Percentiles rank a stretch among this genome's conserved stretches.
These are phyloP conservation scores for Acanthosepion pharaonis DNA, from an alignment of 2,888 invertebrate genomes.

Conservation along the genomic window DNA sequence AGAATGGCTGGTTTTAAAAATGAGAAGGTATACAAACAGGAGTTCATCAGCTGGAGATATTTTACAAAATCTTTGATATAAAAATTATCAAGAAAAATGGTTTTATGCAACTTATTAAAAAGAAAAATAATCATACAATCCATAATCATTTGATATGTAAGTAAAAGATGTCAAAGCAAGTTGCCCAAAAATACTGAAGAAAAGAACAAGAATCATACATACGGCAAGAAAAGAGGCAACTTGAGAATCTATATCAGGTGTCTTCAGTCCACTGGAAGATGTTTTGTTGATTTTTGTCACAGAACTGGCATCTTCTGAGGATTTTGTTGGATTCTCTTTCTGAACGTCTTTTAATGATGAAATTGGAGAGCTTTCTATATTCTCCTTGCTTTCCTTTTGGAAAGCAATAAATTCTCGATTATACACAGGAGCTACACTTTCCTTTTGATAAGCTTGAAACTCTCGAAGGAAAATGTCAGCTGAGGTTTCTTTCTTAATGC, in stretches of 20 bases:
- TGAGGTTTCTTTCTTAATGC: slow-evolving; percentile 11
- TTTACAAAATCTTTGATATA: no score
- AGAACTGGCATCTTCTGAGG: background rate
- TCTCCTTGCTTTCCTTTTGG: slow-evolving; percentile 38
- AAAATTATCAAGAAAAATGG: no score
- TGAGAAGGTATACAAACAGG: no score
- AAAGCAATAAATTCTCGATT: slow-evolving; percentile 44
- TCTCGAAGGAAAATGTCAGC: slow-evolving; percentile 40
- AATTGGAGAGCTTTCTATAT: background rate
- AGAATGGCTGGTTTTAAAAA: no score
- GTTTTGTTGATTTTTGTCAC: background rate
- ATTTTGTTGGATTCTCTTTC: slow-evolving; percentile 24
- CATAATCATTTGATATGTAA: no score
- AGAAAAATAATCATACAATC: background rate
- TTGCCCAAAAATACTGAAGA: background rate
- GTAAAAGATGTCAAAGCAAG: no score
- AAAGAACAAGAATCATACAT: slow-evolving; percentile 51
- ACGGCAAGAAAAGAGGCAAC: slow-evolving; percentile 70
- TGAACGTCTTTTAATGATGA: background rate
- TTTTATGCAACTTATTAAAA: no score
- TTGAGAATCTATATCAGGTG: slow-evolving; percentile 64
- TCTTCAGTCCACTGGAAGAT: background rate
- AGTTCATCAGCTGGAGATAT: no score
- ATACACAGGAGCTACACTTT: background rate
- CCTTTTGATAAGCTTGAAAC: slow-evolving; percentile 41